Conservation (phyloP, 2,797 vertebrate species). For the Danionella dracula region DNA sequence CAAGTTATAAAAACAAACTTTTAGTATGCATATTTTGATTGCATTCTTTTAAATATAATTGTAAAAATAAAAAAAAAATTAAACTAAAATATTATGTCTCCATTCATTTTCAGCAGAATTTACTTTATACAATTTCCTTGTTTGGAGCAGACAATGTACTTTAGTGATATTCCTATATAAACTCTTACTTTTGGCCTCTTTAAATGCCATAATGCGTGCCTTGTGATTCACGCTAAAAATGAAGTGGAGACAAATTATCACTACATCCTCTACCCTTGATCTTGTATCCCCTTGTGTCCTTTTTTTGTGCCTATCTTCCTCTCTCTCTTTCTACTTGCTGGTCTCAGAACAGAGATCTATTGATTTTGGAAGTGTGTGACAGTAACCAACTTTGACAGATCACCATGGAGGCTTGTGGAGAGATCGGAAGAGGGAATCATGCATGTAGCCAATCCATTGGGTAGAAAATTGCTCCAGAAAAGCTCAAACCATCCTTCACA, state of each 20-base stretch:
- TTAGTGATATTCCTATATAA: too few species aligned
- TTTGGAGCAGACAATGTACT: too few species aligned
- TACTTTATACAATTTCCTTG: too few species aligned
- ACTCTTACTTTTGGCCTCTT: not conserved
- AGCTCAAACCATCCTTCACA: slow-evolving; percentile 45
- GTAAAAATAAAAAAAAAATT: too few species aligned
- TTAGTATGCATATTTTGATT: too few species aligned
- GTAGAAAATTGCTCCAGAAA: slow-evolving; percentile 54
- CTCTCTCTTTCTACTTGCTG: slow-evolving; percentile 23
- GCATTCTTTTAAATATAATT: too few species aligned
- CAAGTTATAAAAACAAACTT: too few species aligned
- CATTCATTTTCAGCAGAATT: too few species aligned
- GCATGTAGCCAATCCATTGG: slow-evolving; percentile 43
- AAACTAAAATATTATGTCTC: too few species aligned
- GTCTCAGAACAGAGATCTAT: slow-evolving; percentile 65
- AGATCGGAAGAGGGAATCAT: slow-evolving; percentile 50
- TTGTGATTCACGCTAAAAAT: slow-evolving; percentile 14
- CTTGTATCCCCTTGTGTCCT: slow-evolving; percentile 39
- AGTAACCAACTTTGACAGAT: slow-evolving; percentile 69
- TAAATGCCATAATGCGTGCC: not conserved
- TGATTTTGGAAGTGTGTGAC: slow-evolving; percentile 66
- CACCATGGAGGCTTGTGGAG: slow-evolving; percentile 51
- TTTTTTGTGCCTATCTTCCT: not conserved
- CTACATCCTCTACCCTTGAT: slow-evolving; percentile 7
- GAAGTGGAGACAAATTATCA: not conserved